phyloP scores from a whole-genome alignment of 2,113 vertebrate species.

The Mus pahari region DNA sequence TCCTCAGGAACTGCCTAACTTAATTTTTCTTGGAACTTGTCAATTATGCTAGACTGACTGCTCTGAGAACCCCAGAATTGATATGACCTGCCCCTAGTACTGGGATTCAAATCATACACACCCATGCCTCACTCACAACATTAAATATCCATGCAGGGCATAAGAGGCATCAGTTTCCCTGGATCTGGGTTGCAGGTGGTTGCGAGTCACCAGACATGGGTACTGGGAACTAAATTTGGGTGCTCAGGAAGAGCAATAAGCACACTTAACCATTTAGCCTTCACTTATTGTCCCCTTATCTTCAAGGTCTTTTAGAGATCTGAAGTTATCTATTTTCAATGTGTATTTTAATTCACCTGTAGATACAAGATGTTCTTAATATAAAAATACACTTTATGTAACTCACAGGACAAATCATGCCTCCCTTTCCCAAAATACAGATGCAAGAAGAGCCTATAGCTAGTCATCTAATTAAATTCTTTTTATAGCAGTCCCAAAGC shows the following conservation, averaged over 20 bases:
- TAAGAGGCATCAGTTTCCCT: neutral
- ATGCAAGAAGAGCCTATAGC: constrained; percentile 6
- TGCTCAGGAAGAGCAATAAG: neutral
- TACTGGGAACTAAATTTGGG: neutral
- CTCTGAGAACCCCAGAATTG: no score
- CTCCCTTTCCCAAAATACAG: constrained; percentile 53
- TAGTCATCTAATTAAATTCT: constrained; percentile 33
- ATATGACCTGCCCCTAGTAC: neutral
- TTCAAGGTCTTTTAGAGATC: constrained; percentile 11
- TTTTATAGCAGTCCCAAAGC: constrained; percentile 42
- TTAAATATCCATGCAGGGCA: no score
- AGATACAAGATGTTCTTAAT: constrained; percentile 20
- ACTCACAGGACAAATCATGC: constrained; percentile 36
- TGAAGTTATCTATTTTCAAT: constrained; percentile 27
- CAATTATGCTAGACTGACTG: neutral
- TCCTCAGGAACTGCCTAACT: neutral
- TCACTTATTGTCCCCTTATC: neutral
- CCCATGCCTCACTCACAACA: no score
- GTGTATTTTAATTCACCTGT: constrained; percentile 29
- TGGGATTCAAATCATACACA: neutral
- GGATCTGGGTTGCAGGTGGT: neutral
- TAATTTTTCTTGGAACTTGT: neutral
- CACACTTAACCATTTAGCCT: neutral
- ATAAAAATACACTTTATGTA: constrained; percentile 63
- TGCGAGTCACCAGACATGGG: neutral